A percentile compares a stretch with the other conserved stretches of the same genome.
Conservation (phyloP, 2,888 invertebrate species). For the Orgyia antiqua region DNA sequence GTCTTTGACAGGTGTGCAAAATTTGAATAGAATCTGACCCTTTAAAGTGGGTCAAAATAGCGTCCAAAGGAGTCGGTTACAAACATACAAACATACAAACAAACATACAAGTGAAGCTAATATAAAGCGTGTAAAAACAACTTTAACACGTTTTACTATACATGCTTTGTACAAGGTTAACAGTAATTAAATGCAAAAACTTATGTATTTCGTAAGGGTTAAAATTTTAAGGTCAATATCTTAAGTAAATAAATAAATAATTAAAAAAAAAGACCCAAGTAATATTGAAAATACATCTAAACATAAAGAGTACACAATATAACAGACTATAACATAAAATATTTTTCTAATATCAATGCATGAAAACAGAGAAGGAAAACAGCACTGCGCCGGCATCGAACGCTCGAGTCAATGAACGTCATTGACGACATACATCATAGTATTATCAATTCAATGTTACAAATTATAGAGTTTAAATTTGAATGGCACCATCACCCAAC, state of each 20-base stretch:
- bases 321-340: constrained; percentile 47
- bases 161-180: constrained; percentile 24
- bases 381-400: constrained; percentile 73
- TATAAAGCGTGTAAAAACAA: too few relatives aligned
- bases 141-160: constrained; percentile 10
- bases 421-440: constrained; percentile 49
- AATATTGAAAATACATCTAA: too few relatives aligned
- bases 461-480: constrained; percentile 40
- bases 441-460: constrained; percentile 30
- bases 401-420: constrained; percentile 77
- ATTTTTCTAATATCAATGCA: constrained; percentile 75
- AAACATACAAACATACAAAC: too few relatives aligned
- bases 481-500: constrained; percentile 37
- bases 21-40: too few relatives aligned
- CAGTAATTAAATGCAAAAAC: constrained; percentile 20
- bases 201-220: constrained; percentile 17
- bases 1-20: too few relatives aligned
- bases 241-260: too few relatives aligned
- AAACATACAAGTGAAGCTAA: too few relatives aligned
- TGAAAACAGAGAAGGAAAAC: constrained; percentile 78
- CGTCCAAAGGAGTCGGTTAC: too few relatives aligned
- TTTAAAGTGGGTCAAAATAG: too few relatives aligned
- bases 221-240: constrained; percentile 13
- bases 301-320: too few relatives aligned
- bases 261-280: too few relatives aligned